Evolutionary conservation across 2,888 invertebrate genomes (phyloP).

Genomic region (Zygaena filipendulae): DNA sequence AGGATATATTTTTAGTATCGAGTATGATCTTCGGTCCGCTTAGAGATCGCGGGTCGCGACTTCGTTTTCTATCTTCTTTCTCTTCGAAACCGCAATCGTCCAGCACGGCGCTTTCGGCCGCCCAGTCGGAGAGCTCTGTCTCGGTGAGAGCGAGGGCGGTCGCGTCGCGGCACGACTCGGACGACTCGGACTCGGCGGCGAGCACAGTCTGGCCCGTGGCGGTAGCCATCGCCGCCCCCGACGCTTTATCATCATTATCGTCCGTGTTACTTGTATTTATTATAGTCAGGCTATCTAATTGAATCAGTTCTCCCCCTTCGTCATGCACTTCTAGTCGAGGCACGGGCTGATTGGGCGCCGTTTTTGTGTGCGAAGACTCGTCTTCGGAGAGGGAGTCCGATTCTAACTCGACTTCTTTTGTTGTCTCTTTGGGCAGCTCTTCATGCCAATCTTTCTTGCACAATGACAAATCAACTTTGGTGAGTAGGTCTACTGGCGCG

Average conservation of each 20-base stretch:
- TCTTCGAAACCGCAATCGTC: slow-evolving; percentile 74
- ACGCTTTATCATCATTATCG: slow-evolving; percentile 32
- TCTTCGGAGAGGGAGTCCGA: slow-evolving; percentile 67
- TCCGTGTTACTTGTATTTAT: slow-evolving; percentile 36
- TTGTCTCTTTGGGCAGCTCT: slow-evolving; percentile 55
- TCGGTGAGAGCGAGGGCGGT: slow-evolving; percentile 82
- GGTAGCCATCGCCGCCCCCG: slow-evolving; percentile 29
- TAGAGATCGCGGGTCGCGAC: slow-evolving; percentile 39
- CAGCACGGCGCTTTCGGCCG: slow-evolving; percentile 80
- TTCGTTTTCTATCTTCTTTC: slow-evolving; percentile 36
- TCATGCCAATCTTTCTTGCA: slow-evolving; percentile 46
- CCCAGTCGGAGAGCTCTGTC: slow-evolving; percentile 92
- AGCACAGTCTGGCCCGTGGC: slow-evolving; percentile 50
- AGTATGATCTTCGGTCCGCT: slow-evolving; percentile 46
- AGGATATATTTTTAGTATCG: slow-evolving; percentile 47
- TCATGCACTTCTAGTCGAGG: slow-evolving; percentile 81
- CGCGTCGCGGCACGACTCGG: slow-evolving; percentile 77
- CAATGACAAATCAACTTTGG: slow-evolving; percentile 37
- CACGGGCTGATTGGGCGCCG: slow-evolving; percentile 56
- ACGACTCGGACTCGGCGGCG: slow-evolving; percentile 57
- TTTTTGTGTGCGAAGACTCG: slow-evolving; percentile 46
- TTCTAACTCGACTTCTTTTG: slow-evolving; percentile 42
- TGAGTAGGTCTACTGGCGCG: slow-evolving; percentile 48
- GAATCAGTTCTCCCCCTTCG: slow-evolving; percentile 74
- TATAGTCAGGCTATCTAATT: slow-evolving; percentile 70